phyloP scores from a whole-genome alignment of 1,140 invertebrate genomes.

The Drosophila hydei region DNA sequence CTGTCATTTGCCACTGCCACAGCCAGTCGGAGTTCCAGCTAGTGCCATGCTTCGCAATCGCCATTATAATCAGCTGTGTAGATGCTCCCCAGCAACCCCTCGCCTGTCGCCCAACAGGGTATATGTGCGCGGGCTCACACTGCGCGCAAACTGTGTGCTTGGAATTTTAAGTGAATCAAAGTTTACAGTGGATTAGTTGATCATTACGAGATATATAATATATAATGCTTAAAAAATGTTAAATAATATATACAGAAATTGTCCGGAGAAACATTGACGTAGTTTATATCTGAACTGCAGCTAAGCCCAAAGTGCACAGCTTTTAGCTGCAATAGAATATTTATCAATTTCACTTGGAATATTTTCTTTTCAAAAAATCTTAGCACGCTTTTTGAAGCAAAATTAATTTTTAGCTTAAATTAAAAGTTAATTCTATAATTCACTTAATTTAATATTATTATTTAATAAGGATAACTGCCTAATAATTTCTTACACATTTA shows the following conservation, averaged over 20 bases:
- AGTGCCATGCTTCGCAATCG: conserved; percentile 29
- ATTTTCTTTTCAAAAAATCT: too few relatives aligned
- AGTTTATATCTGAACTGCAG: too few relatives aligned
- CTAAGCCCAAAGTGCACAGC: too few relatives aligned
- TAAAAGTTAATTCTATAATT: too few relatives aligned
- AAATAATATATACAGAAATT: not conserved
- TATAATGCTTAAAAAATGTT: not conserved
- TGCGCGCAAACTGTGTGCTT: conserved; percentile 31
- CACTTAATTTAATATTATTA: too few relatives aligned
- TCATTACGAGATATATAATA: conserved; percentile 11
- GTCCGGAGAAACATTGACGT: not conserved
- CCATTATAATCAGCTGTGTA: conserved; percentile 33
- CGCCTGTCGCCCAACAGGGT: conserved; percentile 9
- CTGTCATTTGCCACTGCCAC: conserved; percentile 69
- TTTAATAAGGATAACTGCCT: too few relatives aligned
- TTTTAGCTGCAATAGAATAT: too few relatives aligned
- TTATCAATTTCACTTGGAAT: too few relatives aligned
- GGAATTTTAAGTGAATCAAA: conserved; percentile 30
- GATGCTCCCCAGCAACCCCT: conserved; percentile 6
- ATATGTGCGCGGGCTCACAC: conserved; percentile 15
- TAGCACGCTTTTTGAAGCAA: not conserved
- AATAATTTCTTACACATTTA: too few relatives aligned
- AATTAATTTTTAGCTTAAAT: too few relatives aligned
- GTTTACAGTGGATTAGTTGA: conserved; percentile 29
- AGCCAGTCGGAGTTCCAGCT: conserved; percentile 8